A percentile compares a stretch with the other conserved stretches of the same genome.
Evolutionary conservation across 2,888 invertebrate genomes (phyloP).

Genomic region (Dasysyrphus albostriatus): DNA sequence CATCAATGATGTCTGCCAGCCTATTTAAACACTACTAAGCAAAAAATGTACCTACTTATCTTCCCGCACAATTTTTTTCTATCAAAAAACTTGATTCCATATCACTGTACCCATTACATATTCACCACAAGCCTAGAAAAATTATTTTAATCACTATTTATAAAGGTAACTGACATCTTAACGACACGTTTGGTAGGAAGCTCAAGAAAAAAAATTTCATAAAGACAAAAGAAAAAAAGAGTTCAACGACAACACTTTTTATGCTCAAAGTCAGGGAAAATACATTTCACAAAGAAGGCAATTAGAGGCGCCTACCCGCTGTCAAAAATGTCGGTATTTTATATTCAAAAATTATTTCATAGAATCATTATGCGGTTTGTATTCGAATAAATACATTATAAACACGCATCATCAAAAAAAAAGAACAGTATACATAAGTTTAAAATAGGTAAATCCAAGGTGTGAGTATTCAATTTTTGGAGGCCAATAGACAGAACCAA

Average conservation of each 20-base stretch:
- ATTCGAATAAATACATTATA: neutral
- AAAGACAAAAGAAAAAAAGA: conserved; percentile 34
- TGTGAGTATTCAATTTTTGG: conserved; percentile 59
- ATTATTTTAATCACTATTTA: conserved; percentile 52
- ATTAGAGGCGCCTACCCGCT: conserved; percentile 18
- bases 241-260: conserved; percentile 64
- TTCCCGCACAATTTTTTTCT: conserved; percentile 1
- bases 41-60: neutral
- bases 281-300: conserved; percentile 19
- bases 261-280: conserved; percentile 20
- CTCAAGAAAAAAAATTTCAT: neutral
- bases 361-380: neutral
- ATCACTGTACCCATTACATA: neutral
- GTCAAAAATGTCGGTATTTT: conserved; percentile 34
- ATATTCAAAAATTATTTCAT: conserved; percentile 70
- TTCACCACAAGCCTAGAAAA: conserved; percentile 36
- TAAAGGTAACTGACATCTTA: conserved; percentile 71
- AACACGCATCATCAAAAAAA: neutral
- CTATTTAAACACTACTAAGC: too few species aligned
- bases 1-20: too few species aligned
- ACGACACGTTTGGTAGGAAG: conserved; percentile 39
- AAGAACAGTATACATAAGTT: neutral
- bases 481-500: conserved; percentile 82
- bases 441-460: conserved; percentile 2
- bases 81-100: neutral